Evolutionary conservation across 2,888 invertebrate genomes (phyloP).

Genomic region (Andricus quercusramuli): DNA sequence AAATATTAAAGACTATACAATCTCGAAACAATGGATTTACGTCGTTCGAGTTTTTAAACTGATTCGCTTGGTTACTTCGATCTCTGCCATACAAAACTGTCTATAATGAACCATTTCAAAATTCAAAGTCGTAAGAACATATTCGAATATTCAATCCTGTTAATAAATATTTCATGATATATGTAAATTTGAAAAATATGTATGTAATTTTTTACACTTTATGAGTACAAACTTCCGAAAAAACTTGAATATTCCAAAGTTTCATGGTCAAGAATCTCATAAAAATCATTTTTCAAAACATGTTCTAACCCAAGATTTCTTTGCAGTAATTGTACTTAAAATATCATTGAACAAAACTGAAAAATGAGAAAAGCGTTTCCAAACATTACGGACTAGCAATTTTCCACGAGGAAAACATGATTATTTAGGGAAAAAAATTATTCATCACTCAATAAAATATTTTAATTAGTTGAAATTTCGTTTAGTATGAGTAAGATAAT

Average conservation of each 20-base stretch:
- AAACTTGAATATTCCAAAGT: not conserved
- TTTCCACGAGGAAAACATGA: too few relatives aligned
- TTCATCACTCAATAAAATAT: too few relatives aligned
- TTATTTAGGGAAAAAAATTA: too few relatives aligned
- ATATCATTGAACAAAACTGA: too few relatives aligned
- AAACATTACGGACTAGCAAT: too few relatives aligned
- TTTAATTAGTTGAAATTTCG: too few relatives aligned
- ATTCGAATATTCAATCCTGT: not conserved
- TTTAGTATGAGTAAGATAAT: too few relatives aligned
- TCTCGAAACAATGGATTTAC: conserved; percentile 15
- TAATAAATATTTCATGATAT: not conserved
- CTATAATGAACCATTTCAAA: not conserved
- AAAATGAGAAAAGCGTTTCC: too few relatives aligned
- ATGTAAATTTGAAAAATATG: not conserved
- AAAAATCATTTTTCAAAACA: too few relatives aligned
- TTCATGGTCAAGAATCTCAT: not conserved
- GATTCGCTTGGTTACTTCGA: not conserved
- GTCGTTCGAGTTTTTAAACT: not conserved
- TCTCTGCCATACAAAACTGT: not conserved
- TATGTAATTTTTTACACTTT: not conserved
- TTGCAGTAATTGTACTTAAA: too few relatives aligned
- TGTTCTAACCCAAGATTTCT: too few relatives aligned
- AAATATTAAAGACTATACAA: conserved; percentile 14
- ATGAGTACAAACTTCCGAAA: not conserved
- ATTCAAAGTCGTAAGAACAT: not conserved